Conservation (phyloP, 2,113 vertebrate genomes). For the Andinoacara biseriatus region DNA sequence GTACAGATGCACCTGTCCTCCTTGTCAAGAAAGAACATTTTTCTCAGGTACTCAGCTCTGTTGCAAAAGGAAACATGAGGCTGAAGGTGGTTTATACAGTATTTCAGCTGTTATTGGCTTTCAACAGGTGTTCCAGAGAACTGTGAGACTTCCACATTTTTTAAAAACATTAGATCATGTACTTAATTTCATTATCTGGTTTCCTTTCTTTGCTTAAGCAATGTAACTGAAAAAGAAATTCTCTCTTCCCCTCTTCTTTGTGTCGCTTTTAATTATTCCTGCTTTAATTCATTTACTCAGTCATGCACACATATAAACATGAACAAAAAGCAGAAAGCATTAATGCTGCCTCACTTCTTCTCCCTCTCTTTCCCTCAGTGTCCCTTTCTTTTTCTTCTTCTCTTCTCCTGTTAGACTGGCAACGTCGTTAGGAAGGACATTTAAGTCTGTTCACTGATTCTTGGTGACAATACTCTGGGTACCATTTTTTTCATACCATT, state of each 20-base stretch:
- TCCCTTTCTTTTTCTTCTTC: not conserved
- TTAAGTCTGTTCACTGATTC: not conserved
- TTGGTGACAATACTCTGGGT: not conserved
- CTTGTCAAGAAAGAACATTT: not conserved
- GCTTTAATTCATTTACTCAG: constrained; percentile 54
- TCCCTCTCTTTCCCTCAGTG: not conserved
- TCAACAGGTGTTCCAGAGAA: not conserved
- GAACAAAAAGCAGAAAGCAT: constrained; percentile 36
- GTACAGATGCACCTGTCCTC: constrained; percentile 22
- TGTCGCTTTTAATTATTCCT: constrained; percentile 63
- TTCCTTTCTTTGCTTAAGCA: constrained; percentile 32
- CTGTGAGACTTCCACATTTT: not conserved
- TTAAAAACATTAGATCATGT: not conserved
- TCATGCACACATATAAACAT: constrained; percentile 8
- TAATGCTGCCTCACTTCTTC: constrained; percentile 1
- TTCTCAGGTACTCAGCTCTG: not conserved
- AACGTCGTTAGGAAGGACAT: not conserved
- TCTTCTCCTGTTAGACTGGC: not conserved
- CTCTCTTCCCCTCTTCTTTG: constrained; percentile 40
- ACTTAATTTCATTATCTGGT: constrained; percentile 32
- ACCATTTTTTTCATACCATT: not conserved
- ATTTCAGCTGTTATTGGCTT: not conserved
- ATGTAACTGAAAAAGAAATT: constrained; percentile 40
- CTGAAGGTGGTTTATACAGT: not conserved
- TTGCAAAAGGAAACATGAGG: not conserved